These are phyloP conservation scores for Micoletzkya japonica DNA, from an alignment of 2,888 invertebrate species.

Conservation along the genomic window DNA sequence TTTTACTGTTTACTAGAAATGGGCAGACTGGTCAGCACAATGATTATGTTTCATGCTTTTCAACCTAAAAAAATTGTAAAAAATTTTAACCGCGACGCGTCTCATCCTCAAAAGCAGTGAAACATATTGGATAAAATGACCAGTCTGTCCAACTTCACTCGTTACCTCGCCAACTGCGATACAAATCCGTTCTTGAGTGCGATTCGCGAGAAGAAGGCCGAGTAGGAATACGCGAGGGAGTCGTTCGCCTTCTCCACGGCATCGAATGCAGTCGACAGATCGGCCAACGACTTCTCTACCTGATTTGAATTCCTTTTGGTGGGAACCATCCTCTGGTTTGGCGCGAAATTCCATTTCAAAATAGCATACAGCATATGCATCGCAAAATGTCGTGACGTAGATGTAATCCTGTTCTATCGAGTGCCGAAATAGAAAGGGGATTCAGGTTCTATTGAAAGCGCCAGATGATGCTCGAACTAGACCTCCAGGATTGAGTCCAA, in stretches of 20 bases:
- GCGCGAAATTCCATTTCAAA: not conserved
- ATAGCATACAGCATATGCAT: too few species aligned
- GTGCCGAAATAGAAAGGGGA: too few species aligned
- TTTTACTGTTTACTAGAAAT: too few species aligned
- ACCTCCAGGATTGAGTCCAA: too few species aligned
- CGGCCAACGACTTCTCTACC: constrained; percentile 75
- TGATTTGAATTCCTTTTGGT: constrained; percentile 75
- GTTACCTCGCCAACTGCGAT: constrained; percentile 73
- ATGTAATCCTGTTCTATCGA: too few species aligned
- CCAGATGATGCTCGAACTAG: too few species aligned
- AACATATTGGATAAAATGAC: not conserved
- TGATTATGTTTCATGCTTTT: not conserved
- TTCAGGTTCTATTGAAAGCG: too few species aligned
- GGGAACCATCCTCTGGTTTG: constrained; percentile 63
- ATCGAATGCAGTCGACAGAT: constrained; percentile 74
- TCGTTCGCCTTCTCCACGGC: constrained; percentile 79
- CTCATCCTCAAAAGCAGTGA: too few species aligned
- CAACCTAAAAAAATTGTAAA: too few species aligned
- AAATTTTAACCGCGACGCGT: too few species aligned
- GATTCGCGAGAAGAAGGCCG: constrained; percentile 73
- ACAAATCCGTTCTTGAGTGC: constrained; percentile 71
- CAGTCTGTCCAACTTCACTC: not conserved
- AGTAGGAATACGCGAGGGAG: constrained; percentile 74
- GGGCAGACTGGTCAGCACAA: too few species aligned
- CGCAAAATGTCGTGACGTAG: too few species aligned